Evolutionary conservation across 1,140 invertebrate species (phyloP).

Genomic region (Anastrepha ludens): DNA sequence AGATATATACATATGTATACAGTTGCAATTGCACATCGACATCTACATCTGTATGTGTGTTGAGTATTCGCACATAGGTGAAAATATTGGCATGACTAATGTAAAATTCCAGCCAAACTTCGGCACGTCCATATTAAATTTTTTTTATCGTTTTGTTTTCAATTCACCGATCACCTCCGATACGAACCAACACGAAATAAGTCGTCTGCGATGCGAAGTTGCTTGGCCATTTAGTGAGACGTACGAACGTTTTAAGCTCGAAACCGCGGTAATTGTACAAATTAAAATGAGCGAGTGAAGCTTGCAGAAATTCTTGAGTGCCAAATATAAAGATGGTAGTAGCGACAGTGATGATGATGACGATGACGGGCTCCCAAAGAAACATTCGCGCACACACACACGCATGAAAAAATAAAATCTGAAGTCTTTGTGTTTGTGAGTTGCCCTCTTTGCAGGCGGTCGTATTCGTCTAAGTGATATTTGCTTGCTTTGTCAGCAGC

Average conservation of each 20-base stretch:
- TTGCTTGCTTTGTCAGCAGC: not conserved
- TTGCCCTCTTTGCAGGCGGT: not conserved
- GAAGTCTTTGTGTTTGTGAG: not conserved
- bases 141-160: not conserved
- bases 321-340: not conserved
- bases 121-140: not conserved
- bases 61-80: not conserved
- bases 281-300: not conserved
- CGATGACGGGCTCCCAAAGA: not conserved
- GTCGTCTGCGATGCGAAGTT: not conserved
- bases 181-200: not conserved
- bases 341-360: not conserved
- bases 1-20: not conserved
- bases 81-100: conserved; percentile 41
- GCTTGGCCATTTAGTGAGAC: not conserved
- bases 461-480: not conserved
- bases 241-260: not conserved
- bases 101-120: conserved; percentile 18
- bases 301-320: not conserved
- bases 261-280: not conserved
- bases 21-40: not conserved
- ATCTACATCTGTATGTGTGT: not conserved
- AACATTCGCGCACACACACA: not conserved
- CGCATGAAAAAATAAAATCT: not conserved
- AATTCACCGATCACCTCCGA: not conserved